Conservation (phyloP, 2,888 invertebrate species). For the Tolmerus cingulatus region DNA sequence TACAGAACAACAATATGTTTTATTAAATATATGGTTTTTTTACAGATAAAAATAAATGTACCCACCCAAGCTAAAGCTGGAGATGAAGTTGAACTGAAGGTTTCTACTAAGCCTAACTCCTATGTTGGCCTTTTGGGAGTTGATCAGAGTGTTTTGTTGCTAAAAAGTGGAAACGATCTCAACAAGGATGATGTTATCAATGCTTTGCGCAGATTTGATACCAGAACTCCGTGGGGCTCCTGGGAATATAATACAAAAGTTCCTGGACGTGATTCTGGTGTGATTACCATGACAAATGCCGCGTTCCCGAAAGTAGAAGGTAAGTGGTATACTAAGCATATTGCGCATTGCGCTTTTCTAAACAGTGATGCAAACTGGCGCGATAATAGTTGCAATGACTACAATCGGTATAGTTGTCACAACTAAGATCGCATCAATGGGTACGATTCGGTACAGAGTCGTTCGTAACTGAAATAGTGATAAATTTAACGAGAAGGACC, state of each 20-base stretch:
- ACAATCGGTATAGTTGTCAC: neutral
- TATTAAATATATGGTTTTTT: neutral
- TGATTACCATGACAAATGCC: conserved; percentile 60
- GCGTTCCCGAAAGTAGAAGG: conserved; percentile 52
- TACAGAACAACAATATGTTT: neutral
- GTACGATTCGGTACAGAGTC: neutral
- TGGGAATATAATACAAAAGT: conserved; percentile 52
- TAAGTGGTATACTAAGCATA: conserved; percentile 51
- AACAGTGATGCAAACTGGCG: neutral
- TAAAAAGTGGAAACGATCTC: conserved; percentile 72
- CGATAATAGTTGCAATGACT: neutral
- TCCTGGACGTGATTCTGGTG: conserved; percentile 57
- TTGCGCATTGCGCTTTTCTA: neutral
- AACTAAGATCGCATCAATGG: neutral
- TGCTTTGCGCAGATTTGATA: conserved; percentile 71
- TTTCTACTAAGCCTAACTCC: conserved; percentile 85
- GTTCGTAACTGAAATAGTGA: neutral
- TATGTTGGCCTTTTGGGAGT: conserved; percentile 87
- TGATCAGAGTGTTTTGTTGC: conserved; percentile 80
- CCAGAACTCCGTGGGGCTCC: conserved; percentile 60
- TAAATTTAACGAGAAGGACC: neutral
- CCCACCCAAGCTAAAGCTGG: conserved; percentile 77
- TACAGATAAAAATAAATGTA: conserved; percentile 73
- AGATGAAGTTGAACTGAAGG: conserved; percentile 76
- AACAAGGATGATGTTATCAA: conserved; percentile 67